phyloP scores from a whole-genome alignment of 2,113 vertebrate species.

The Alethe diademata region DNA sequence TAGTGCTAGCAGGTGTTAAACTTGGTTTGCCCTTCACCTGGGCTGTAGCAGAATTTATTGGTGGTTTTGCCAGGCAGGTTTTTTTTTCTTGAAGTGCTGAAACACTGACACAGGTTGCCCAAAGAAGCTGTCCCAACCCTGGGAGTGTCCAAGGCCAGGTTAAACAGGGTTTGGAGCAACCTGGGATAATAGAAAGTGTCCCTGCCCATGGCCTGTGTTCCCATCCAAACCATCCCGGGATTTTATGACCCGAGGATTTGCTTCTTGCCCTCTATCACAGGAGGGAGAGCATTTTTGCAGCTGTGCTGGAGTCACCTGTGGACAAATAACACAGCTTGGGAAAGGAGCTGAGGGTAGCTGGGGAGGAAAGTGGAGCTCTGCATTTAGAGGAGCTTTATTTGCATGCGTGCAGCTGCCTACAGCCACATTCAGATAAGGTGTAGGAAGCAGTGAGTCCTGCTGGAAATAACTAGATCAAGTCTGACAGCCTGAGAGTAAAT shows the following conservation, averaged over 20 bases:
- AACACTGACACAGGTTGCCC: background rate
- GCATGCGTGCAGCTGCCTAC: background rate
- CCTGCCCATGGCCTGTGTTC: background rate
- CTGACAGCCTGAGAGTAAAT: constrained; percentile 22
- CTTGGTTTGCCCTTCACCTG: background rate
- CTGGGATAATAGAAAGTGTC: background rate
- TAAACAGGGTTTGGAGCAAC: rapidly evolving
- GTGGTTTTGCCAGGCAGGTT: rapidly evolving
- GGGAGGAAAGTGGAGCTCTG: background rate
- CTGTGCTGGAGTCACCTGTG: background rate
- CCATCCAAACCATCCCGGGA: background rate
- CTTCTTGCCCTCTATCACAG: rapidly evolving
- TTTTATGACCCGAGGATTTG: background rate
- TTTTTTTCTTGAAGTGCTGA: too few species aligned
- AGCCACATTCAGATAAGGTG: background rate
- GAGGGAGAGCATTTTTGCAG: background rate
- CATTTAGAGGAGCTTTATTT: background rate
- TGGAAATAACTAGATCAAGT: background rate
- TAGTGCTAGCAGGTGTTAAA: too few species aligned
- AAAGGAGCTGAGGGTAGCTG: background rate
- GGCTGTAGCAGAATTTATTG: background rate
- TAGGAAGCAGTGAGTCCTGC: background rate
- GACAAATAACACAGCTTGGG: background rate
- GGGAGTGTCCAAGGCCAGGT: rapidly evolving
- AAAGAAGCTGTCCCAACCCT: background rate